Base-by-base conservation (phyloP, 2,113 vertebrate species). In the Diglossa brunneiventris region DNA sequence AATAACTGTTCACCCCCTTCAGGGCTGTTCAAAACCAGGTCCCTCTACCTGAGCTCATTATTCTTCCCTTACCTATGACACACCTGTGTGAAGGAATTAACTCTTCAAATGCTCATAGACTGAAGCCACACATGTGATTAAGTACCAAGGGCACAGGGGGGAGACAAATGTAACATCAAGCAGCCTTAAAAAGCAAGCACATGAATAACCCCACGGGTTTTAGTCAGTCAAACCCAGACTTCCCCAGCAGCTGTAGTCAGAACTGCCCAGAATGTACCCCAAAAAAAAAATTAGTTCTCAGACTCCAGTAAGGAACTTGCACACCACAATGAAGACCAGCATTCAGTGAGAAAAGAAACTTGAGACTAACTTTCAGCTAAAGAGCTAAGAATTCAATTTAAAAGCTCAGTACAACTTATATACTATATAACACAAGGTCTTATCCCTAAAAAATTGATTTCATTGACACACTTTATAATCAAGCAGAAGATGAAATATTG, bases 21-120 rank as follows among this genome's bases (percentile, higher is more conserved):
- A 94, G 95, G 94, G 84, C 85, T 95, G 78, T 85, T 95, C 59
- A 73, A 87, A 94, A 89, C 46, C 13, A 20, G 26, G 14, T 79
- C 62, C 96, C 89, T 87, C 22, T 41, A 69, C 49, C 70, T 89
- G 90, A 97, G 75, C 30, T 94, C 95, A 68, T 84, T 66, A 91
- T 41, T 96, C 64, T 69, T 42, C 53, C 0, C 0, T 15, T 52
- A 59, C 49, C 42, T 63, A 47, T 67, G 66, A 80, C 44, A 55
- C 49, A 52, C 35, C 85, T 62, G 53, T 13, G 7, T 18, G n/a
- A 58, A 70, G 47, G 8, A 23, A 73, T 72, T 46, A 79, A 59
- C 79, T 64, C 74, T 75, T 87, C 9, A 68, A 58, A 74, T 19
- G 7, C 61, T 77, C 46, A 33, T 0, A 62, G 21, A 64, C 15